Base-by-base conservation (phyloP, 2,113 vertebrate species). In the Solea solea region DNA sequence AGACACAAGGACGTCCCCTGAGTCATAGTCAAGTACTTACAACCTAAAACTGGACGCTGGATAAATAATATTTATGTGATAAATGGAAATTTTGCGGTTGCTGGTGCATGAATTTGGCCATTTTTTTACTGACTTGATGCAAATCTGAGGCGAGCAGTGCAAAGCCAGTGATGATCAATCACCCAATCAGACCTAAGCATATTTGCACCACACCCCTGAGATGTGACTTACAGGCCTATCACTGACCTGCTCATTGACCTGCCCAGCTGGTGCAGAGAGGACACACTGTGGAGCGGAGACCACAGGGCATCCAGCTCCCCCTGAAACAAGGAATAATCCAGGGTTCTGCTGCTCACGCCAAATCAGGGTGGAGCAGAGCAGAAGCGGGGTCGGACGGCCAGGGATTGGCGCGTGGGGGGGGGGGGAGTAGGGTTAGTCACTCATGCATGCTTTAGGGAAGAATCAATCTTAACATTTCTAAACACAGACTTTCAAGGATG, bases 201-300 rank as follows among this genome's bases (percentile, higher is more conserved):
- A 74, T 50, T 74, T 79, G 83, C 78, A 78, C 72, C n/a, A 3
- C 74, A 9, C 80, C 82, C 67, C 81, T 76, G 66, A 76, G 73
- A 84, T 48, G 65, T 46, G 50, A 53, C 64, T 83, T 72, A 64
- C 59, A 39, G 69, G 73, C 78, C 87, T 82, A 76, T 60, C 83
- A 94, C 94, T 94, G 86, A 94, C 93, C 94, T 94, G 93, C 93
- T 90, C 91, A 93, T 93, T 89, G 91, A 94, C 91, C 94, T 93
- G 93, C 93, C 90, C 88, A 93, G 90, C 85, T 93, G 94, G 74
- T 94, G 91, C 78, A 94, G 91, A 69, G 93, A 91, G 82, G 90
- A 84, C 82, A 92, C 86, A 76, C 93, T 94, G 89, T 92, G 94
- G 87, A 94, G 85, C 9, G 94, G 93, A 76, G 94, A 94, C 94